Evolutionary conservation across 2,888 invertebrate species (phyloP), one percentile per base, ranked within the genome.

Genomic region (Eupithecia abbreviata): DNA sequence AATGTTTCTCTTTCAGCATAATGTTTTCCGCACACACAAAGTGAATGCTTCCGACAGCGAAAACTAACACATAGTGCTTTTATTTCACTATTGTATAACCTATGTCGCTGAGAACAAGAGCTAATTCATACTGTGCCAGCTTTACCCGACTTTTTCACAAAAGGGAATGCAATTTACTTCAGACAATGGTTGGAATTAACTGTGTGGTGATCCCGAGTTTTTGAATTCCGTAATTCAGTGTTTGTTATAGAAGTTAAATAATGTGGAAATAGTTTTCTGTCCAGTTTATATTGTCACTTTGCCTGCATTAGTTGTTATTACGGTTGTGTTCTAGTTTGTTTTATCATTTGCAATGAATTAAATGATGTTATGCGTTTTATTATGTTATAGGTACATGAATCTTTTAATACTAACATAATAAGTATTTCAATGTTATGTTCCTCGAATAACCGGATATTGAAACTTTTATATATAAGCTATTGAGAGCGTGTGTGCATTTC

Each of bases 141-240:
- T 80, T 80, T 77, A 79, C 76, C 79, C 68, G 76, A 83, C 79
- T 85, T 86, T 85, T 87, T 87, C 82, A 84, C 82, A 84, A 79
- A 80, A 84, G 81, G 78, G 76, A 84, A 85, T 87, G 85, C 86
- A 87, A 87, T 88, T 88, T 86, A 84, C 78, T 81, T 77, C 77
- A 84, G 84, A 90, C 89, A 90, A 90, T 89, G 82, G 86, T 80
- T 58, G 75, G 83, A 87, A 88, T 88, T 88, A 88, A 86, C 87
- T 76, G 82, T 84, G 82, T 78, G 82, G 82, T 83, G 83, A 84
- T 83, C 78, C 78, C 71, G 85, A 82, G 77, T 77, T 82, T 85
- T 84, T 81, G 76, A 83, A 83, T 77, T 83, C 62, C 75, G 76
- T 79, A 62, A 78, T 80, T 80, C 73, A 72, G 70, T 76, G 82